Percentiles rank a stretch among this genome's conserved stretches.
These are phyloP conservation scores for Eulimnadia texana DNA, from an alignment of 1,140 invertebrate genomes.

Conservation along the genomic window DNA sequence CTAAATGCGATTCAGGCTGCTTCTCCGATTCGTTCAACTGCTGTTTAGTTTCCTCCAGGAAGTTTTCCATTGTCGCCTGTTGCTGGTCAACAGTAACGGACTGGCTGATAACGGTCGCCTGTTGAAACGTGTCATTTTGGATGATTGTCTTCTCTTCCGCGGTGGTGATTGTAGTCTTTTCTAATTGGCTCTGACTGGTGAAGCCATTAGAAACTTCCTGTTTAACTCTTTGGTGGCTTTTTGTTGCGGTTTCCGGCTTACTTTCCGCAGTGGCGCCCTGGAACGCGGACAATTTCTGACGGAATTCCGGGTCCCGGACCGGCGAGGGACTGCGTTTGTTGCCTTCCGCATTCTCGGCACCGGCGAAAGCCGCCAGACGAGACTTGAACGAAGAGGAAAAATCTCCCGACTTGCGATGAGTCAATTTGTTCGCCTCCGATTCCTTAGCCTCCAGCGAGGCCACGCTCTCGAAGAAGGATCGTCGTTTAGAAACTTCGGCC, in stretches of 20 bases:
- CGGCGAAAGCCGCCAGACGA: slow-evolving; percentile 11
- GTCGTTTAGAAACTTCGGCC: slow-evolving; percentile 14
- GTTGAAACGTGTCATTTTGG: too few species aligned
- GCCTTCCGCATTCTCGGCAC: slow-evolving; percentile 4
- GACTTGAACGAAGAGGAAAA: slow-evolving; percentile 20
- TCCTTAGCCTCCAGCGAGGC: slow-evolving; percentile 16
- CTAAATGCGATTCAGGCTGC: not conserved
- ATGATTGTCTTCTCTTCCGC: too few species aligned
- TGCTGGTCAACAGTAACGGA: too few species aligned
- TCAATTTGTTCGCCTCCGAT: slow-evolving; percentile 16
- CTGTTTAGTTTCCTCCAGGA: not conserved
- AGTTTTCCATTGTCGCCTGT: too few species aligned
- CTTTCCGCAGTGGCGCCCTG: slow-evolving; percentile 19
- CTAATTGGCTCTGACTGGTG: not conserved
- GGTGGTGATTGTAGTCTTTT: too few species aligned
- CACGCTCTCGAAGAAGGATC: slow-evolving; percentile 18
- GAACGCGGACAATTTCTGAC: slow-evolving; percentile 19
- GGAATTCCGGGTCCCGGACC: slow-evolving; percentile 17
- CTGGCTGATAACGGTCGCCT: too few species aligned
- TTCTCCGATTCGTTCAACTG: not conserved
- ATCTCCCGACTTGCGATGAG: slow-evolving; percentile 29
- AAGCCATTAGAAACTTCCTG: not conserved
- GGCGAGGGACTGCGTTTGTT: slow-evolving; percentile 15
- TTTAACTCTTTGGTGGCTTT: not conserved
- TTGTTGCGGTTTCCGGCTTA: not conserved